A percentile compares a stretch with the other conserved stretches of the same genome.
Evolutionary conservation across 2,797 vertebrate genomes (phyloP).

Genomic region (Sebastes kiyomatsui): DNA sequence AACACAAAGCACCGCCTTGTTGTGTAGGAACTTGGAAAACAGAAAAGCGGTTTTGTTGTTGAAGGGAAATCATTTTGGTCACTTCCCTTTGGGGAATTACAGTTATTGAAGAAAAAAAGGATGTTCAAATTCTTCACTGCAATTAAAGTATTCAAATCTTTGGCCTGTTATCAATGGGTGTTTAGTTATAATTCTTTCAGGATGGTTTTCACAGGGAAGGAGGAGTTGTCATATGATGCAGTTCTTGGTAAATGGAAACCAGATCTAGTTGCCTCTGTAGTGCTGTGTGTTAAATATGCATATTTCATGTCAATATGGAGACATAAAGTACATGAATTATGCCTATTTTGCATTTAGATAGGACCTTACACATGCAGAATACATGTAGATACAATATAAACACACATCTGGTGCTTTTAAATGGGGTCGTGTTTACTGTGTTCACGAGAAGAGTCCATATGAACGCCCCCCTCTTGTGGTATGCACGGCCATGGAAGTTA

Average conservation of each 20-base stretch:
- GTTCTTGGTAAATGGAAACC: conserved; percentile 25
- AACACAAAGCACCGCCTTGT: conserved; percentile 46
- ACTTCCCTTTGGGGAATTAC: conserved; percentile 17
- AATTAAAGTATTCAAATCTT: conserved; percentile 35
- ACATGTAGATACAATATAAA: background rate
- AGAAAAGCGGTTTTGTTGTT: conserved; percentile 23
- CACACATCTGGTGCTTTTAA: background rate
- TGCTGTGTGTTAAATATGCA: background rate
- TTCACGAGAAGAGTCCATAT: too few relatives aligned
- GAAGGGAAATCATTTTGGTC: conserved; percentile 3
- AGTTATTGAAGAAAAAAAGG: conserved; percentile 1
- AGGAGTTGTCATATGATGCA: background rate
- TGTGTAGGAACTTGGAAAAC: background rate
- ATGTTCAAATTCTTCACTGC: conserved; percentile 35
- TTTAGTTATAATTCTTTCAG: conserved; percentile 11
- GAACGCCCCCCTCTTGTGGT: too few relatives aligned
- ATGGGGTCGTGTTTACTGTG: too few relatives aligned
- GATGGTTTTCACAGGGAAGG: conserved; percentile 12
- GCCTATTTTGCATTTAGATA: background rate
- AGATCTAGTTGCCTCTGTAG: conserved; percentile 2
- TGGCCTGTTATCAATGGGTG: background rate
- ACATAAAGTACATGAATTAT: background rate
- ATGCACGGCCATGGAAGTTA: too few relatives aligned
- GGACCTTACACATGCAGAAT: background rate
- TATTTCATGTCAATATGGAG: background rate